Evolutionary conservation across 2,113 vertebrate genomes (phyloP).

Genomic region (Sula dactylatra): DNA sequence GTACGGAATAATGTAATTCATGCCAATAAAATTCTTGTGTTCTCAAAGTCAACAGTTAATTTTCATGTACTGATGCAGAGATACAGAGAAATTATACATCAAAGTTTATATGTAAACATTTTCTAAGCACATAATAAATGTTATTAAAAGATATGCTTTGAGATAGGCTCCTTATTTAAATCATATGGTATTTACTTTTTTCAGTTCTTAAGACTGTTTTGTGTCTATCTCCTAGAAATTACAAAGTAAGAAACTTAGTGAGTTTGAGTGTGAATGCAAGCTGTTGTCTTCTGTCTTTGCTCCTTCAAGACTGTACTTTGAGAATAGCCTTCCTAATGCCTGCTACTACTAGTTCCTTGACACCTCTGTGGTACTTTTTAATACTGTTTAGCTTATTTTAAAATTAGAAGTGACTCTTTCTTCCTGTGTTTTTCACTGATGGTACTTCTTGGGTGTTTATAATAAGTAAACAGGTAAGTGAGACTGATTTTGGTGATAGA

Average conservation of each 20-base stretch:
- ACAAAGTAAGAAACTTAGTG: not conserved
- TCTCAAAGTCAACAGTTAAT: conserved; percentile 42
- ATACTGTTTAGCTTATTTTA: not conserved
- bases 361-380: not conserved
- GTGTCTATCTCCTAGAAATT: not conserved
- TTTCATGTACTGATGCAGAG: conserved; percentile 16
- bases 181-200: not conserved
- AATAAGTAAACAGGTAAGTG: not conserved
- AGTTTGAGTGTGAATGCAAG: not conserved
- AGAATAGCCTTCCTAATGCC: not conserved
- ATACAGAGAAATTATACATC: conserved; percentile 6
- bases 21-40: conserved; percentile 7
- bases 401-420: not conserved
- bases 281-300: not conserved
- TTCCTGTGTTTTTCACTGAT: not conserved
- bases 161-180: conserved; percentile 37
- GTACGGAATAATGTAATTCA: not conserved
- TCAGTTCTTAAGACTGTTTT: not conserved
- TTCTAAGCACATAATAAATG: conserved; percentile 31
- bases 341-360: not conserved
- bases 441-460: not conserved
- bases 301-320: not conserved
- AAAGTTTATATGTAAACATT: conserved; percentile 34
- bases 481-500: not conserved
- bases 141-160: not conserved